Evolutionary conservation across 1,140 invertebrate species (phyloP).

Genomic region (Himalopsyche phryganea): DNA sequence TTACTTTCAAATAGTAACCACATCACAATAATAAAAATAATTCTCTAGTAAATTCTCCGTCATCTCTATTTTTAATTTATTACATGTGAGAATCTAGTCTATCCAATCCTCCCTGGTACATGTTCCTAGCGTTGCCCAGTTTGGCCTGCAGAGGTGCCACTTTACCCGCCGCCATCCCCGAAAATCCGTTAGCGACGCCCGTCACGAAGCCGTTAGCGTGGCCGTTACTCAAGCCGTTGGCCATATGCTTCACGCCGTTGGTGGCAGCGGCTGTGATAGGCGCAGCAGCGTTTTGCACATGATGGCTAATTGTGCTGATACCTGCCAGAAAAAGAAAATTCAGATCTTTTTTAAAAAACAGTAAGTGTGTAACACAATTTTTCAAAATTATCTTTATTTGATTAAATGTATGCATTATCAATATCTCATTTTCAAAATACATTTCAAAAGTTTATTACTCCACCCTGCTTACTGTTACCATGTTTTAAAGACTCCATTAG

Average conservation of each 20-base stretch:
- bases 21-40: no score
- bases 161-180: conserved; percentile 14
- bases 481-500: no score
- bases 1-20: no score
- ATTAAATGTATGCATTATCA: no score
- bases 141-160: conserved; percentile 21
- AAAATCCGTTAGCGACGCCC: conserved; percentile 21
- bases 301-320: conserved; percentile 32
- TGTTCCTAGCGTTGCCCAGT: conserved; percentile 4
- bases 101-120: conserved; percentile 22
- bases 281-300: conserved; percentile 18
- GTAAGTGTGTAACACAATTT: no score
- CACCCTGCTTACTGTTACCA: no score
- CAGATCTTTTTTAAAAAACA: not conserved
- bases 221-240: not conserved
- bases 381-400: no score
- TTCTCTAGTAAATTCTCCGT: no score
- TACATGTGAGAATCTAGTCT: conserved; percentile 29
- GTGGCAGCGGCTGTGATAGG: not conserved
- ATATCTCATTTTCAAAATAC: no score
- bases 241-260: conserved; percentile 32
- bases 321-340: conserved; percentile 7
- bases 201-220: conserved; percentile 12
- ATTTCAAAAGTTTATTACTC: no score
- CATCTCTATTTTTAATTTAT: no score